Base-by-base conservation (phyloP, 1,140 invertebrate genomes). In the Ectropis grisescens region DNA sequence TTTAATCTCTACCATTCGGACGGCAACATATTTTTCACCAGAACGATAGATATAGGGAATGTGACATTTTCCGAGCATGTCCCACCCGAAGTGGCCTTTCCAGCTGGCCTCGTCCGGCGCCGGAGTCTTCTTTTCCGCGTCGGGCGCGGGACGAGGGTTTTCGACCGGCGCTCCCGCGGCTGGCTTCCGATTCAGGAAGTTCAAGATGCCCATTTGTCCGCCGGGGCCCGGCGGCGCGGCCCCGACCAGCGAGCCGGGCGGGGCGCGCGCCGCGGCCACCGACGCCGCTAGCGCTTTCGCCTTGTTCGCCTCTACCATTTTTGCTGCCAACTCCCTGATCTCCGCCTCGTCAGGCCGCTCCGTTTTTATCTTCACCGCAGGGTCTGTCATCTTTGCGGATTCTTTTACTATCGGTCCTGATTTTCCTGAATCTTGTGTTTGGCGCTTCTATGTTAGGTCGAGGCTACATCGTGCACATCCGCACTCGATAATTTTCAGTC, bases 71-170 rank as follows among this genome's bases (percentile, higher is more conserved):
- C 93, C 94, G 29, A 96, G 87, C 34, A 88, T 90, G 13, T 89
- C 88, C 95, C 95, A 97, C 14, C 93, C 94, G 76, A 97, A 97
- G 54, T 91, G 87, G 12, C 94, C 94, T 61, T 91, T 89, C 61
- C 88, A 86, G 47, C 91, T 94, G 29, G 93, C 90, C 43, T 92
- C 90, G 67, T 95, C 93, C 2, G 69, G 85, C 47, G 74, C 92
- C 7, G 70, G 86, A 49, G 69, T 83, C 58, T 81, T 82, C 29
- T 82, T 76, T 13, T 78, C 70, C 10, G 43, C 37, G 10, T 67
- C 61, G 1, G 54, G 14, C 0, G 58, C 30, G 0, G 71, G 51
- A 23, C 76, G 59, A 34, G 57, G 55, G 8, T 71, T 45, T 31
- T 36, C 14, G 11, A 57, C 45, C 24, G 61, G 47, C 42, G 55